Conservation (phyloP, 2,113 vertebrate species). For the Thunnus maccoyii region DNA sequence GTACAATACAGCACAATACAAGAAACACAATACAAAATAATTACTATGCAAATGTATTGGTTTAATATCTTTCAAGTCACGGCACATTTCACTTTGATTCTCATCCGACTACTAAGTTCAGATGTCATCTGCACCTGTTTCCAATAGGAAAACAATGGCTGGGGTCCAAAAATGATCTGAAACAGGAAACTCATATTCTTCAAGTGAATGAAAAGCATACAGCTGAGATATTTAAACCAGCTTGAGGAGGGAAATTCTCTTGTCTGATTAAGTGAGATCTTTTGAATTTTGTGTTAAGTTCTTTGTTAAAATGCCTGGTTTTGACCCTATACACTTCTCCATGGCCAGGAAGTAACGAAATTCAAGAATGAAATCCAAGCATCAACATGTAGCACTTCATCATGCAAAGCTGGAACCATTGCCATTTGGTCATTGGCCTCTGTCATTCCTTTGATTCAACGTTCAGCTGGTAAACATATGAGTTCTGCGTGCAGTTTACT, state of each 20-base stretch:
- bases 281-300: neutral
- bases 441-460: neutral
- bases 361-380: neutral
- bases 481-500: neutral
- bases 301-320: neutral
- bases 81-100: neutral
- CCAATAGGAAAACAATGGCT: constrained; percentile 32
- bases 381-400: neutral
- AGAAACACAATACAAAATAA: neutral
- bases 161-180: constrained; percentile 10
- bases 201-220: constrained; percentile 38
- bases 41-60: too few relatives aligned
- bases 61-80: neutral
- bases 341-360: neutral
- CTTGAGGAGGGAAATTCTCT: neutral
- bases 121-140: constrained; percentile 38
- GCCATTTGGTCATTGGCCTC: neutral
- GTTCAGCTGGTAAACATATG: constrained; percentile 32
- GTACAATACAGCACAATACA: neutral
- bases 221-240: constrained; percentile 19
- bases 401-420: neutral
- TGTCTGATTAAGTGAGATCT: neutral
- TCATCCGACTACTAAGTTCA: neutral
- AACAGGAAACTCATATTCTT: constrained; percentile 49
- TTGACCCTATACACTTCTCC: neutral